Base-by-base conservation (phyloP, 1,140 invertebrate genomes). In the Drosophila gunungcola region DNA sequence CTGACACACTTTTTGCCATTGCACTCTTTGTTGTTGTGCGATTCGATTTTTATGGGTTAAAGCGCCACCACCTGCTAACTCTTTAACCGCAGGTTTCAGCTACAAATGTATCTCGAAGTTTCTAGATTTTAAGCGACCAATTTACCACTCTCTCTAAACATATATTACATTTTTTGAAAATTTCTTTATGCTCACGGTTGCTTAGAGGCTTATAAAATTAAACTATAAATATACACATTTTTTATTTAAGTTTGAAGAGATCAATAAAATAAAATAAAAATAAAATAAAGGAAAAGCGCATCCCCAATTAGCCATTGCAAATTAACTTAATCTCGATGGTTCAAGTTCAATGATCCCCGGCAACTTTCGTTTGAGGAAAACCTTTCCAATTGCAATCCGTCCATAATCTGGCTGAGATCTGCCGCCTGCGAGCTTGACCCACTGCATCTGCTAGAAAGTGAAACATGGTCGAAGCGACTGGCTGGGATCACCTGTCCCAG, bases 11-110 rank as follows among this genome's bases (percentile, higher is more conserved):
- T 72, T 60, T 61, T 36, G 36, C 6, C 68, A 34, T 16, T 73
- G 68, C 56, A 54, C 48, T 73, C 61, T 38, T 46, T 49, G 46
- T 65, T 67, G 49, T 55, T 52, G 63, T 58, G 27, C 51, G 56
- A 34, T 74, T 70, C 48, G 70, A 65, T 83, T 83, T 75, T 83
- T 70, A 74, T 70, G 70, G 79, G 69, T 70, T 83, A 78, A 67
- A 52, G 49, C 49, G 29, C 29, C 48, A 10, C 13, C 49, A 52
- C 49, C 49, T 52, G 49, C 49, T 52, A 21, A 36, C 49, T 21
- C 13, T 21, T 3, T 29, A 42, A 55, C 27, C 34, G 54, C 60
- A 43, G 29, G 36, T 42, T 16, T 21, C 16, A 60, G 27, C 25
- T 60, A 58, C 52, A 58, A 29, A 57, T 56, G 27, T 57, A 39